Base-by-base conservation (phyloP, 1,140 invertebrate genomes). In the Danaus plexippus region DNA sequence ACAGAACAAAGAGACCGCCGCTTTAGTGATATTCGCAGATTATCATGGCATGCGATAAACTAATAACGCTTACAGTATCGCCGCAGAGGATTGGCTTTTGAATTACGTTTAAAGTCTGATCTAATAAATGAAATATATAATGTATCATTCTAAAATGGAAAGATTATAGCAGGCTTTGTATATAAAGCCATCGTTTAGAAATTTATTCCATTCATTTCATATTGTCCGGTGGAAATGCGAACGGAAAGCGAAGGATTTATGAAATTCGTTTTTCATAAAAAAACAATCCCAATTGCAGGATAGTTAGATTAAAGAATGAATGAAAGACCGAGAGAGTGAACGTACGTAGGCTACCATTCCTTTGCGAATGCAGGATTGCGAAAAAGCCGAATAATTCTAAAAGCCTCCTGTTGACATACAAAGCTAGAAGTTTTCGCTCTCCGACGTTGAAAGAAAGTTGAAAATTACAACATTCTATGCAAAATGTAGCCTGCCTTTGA, bases 21-120 rank as follows among this genome's bases (percentile, higher is more conserved):
- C 67, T 65, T 64, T 71, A 71, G 67, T 64, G 64, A 80, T 79
- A 80, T 74, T 82, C 66, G 76, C 80, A 83, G 81, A 79, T 83
- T 85, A 80, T 66, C 57, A 59, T 47, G 71, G 75, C 75, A 82
- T 85, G 69, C 75, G 81, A 82, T 83, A 83, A 85, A 80, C 78
- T 73, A 75, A 82, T 80, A 77, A 71, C 67, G 71, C 70, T 64
- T 80, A 53, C 70, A 73, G 66, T 74, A 48, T 40, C 51, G 57
- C 18, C 43, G 22, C 11, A 47, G 46, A 51, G 66, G 47, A 78
- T 63, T 76, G 76, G 67, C 46, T 50, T 11, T 10, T 65, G 61
- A 7, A 32, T 32, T 5, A 32, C 1, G 7, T 32, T 32, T 32
- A 32, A 32, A 32, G 7, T 32, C 22, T 32, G 7, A 32, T 32